phyloP scores from a whole-genome alignment of 2,113 vertebrate species.

The Ceyx margarethae region DNA sequence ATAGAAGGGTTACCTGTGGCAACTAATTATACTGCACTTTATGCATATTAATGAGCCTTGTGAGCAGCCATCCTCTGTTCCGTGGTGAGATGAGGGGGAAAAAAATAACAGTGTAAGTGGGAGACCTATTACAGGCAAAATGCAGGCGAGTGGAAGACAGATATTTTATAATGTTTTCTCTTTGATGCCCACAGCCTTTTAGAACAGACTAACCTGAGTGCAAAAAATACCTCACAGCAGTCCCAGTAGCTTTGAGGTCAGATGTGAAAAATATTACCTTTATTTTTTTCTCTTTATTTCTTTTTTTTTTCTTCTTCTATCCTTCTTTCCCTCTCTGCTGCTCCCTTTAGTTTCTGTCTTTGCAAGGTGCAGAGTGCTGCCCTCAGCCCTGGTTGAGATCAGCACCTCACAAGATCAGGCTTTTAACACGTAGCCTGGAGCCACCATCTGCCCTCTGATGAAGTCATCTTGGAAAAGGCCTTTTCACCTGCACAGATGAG shows the following conservation, averaged over 20 bases:
- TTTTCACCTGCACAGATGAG: slow-evolving; percentile 8
- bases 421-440: not conserved
- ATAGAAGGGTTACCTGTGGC: slow-evolving; percentile 83
- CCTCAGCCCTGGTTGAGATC: not conserved
- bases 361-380: not conserved
- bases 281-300: not conserved
- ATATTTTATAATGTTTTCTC: slow-evolving; percentile 60
- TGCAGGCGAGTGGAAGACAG: slow-evolving; percentile 38
- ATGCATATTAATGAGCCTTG: slow-evolving; percentile 79
- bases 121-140: slow-evolving; percentile 67
- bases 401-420: not conserved
- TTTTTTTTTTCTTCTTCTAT: not conserved
- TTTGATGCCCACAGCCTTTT: slow-evolving; percentile 57
- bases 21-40: slow-evolving; percentile 80
- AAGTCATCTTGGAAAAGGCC: not conserved
- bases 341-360: not conserved
- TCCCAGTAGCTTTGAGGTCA: slow-evolving; percentile 59
- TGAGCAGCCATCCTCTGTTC: slow-evolving; percentile 62
- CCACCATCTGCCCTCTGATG: not conserved
- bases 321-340: not conserved
- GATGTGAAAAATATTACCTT: slow-evolving; percentile 37
- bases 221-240: slow-evolving; percentile 52
- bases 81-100: slow-evolving; percentile 42
- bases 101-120: slow-evolving; percentile 68
- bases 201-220: slow-evolving; percentile 23